Conservation (phyloP, 2,888 invertebrate genomes). For the Drosophila borealis region DNA sequence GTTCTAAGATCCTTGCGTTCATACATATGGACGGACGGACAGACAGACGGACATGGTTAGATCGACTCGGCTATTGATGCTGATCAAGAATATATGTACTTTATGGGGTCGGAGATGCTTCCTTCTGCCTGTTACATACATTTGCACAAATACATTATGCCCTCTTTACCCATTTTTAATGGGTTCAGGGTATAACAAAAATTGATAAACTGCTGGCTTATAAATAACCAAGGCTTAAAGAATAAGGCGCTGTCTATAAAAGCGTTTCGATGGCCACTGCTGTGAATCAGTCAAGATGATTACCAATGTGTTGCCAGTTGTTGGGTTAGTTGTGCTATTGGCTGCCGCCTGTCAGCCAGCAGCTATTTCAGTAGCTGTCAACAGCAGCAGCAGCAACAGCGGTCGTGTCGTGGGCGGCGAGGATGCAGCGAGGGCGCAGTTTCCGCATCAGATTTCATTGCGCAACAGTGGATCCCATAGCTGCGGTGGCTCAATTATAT, state of each 20-base stretch:
- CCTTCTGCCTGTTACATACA: too few relatives aligned
- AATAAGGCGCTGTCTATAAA: conserved; percentile 5
- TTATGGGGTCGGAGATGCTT: too few relatives aligned
- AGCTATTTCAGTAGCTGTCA: neutral
- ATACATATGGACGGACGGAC: too few relatives aligned
- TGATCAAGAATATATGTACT: too few relatives aligned
- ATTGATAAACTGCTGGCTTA: neutral
- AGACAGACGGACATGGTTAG: too few relatives aligned
- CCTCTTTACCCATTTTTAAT: too few relatives aligned
- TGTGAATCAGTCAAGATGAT: conserved; percentile 15
- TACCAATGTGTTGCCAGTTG: neutral
- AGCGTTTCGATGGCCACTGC: neutral
- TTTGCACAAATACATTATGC: too few relatives aligned
- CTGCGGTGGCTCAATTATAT: conserved; percentile 65
- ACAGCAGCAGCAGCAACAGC: neutral
- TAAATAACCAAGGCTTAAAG: conserved; percentile 17
- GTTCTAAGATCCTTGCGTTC: too few relatives aligned
- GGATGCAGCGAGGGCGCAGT: conserved; percentile 50
- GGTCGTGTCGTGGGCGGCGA: conserved; percentile 63
- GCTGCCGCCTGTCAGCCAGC: conserved; percentile 5
- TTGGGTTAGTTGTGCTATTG: conserved; percentile 6
- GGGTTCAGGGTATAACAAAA: neutral
- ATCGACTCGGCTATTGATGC: too few relatives aligned
- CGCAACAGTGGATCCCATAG: conserved; percentile 44
- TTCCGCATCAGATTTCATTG: conserved; percentile 66